These are phyloP conservation scores for Okamejei kenojei DNA, from an alignment of 2,797 vertebrate genomes.

Conservation along the genomic window DNA sequence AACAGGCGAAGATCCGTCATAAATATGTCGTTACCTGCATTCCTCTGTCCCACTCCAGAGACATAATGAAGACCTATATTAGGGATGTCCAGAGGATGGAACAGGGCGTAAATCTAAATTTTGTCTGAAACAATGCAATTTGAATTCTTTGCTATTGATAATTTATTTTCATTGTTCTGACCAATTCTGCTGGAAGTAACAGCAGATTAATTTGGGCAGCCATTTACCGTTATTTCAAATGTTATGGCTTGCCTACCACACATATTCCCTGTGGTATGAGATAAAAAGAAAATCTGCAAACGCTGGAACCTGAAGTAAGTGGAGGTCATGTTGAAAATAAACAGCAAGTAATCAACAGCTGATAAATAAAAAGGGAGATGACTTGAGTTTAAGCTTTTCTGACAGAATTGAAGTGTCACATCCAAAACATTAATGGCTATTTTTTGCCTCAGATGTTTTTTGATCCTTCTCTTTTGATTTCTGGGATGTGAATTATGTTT, in stretches of 20 bases:
- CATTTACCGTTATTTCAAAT: background rate
- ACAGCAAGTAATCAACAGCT: background rate
- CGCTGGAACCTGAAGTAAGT: background rate
- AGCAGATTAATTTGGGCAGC: background rate
- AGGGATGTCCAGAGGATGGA: background rate
- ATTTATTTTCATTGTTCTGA: background rate
- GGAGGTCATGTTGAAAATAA: background rate
- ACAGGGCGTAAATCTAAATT: background rate
- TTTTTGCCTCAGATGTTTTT: background rate
- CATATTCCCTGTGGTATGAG: background rate
- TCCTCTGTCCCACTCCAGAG: background rate
- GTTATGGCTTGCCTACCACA: background rate
- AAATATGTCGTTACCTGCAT: background rate
- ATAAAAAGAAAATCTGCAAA: background rate
- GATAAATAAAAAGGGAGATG: slow-evolving; percentile 10
- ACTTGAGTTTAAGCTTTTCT: background rate
- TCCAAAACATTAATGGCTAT: background rate
- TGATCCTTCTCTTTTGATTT: background rate
- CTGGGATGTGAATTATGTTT: background rate
- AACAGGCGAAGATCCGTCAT: background rate
- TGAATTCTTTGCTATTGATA: background rate
- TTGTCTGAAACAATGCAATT: background rate
- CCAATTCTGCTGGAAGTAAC: background rate
- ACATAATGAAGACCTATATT: background rate
- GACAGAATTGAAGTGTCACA: background rate